Base-by-base conservation (phyloP, 2,113 vertebrate species). In the Salvelinus namaycush region DNA sequence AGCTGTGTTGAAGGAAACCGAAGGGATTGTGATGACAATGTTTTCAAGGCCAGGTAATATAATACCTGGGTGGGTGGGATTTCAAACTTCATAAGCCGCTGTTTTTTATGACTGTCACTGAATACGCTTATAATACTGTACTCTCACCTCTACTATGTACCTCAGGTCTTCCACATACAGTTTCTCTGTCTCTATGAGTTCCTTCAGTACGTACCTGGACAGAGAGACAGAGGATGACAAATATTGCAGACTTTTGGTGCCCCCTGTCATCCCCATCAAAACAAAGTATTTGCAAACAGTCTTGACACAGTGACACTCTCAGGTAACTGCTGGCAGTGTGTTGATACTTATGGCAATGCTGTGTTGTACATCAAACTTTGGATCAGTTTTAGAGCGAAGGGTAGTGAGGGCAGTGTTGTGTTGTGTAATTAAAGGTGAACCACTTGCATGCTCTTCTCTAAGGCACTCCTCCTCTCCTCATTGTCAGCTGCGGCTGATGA, bases 391-490 rank as follows among this genome's bases (percentile, higher is more conserved):
- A 9, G 6, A 9, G 59, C 3, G 1, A 20, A 57, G 51, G 3
- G 13, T 13, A 6, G 51, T 13, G 7, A 54, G 16, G 51, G 57
- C 57, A 13, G 49, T 54, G 16, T 54, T 54, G 12, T 54, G 3
- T 18, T 14, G 13, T 54, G 12, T 54, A 18, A 16, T 1, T 76
- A 62, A 70, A 71, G 59, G 12, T 34, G 1, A 64, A 68, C 73
- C n/a, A 92, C 96, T 81, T 93, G 97, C 96, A 96, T 94, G 95
- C 96, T 97, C 92, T 95, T 96, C 86, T 96, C 96, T 90, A 95
- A 92, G 89, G 96, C 95, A 85, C 76, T 89, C 83, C 76, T 94
- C 86, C 93, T 93, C 81, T 95, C 94, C 82, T 95, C 95, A 20
- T 90, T 95, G 88, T 96, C 92, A 3, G 92, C 90, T 1, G 74